These are phyloP conservation scores for Takifugu rubripes DNA, from an alignment of 2,797 vertebrate genomes.

Conservation along the genomic window DNA sequence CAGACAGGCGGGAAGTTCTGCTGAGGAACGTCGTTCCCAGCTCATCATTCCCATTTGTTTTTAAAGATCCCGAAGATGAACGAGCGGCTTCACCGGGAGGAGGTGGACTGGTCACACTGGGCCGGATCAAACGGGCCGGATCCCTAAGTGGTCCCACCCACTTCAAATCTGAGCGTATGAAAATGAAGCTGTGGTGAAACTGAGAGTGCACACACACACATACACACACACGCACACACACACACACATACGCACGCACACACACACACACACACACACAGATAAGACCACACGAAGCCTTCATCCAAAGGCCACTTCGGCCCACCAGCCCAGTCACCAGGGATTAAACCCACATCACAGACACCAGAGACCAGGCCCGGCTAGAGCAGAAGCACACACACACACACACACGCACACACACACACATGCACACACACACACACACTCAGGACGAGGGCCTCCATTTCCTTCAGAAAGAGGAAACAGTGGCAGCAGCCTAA, in stretches of 20 bases:
- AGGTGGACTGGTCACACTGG: too few species aligned
- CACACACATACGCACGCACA: background rate
- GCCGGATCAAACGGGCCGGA: too few species aligned
- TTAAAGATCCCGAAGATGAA: too few species aligned
- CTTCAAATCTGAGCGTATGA: too few species aligned
- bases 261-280: background rate
- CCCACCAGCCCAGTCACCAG: conserved; percentile 56
- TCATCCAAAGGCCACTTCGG: conserved; percentile 63
- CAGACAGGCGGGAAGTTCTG: too few species aligned
- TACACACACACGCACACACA: background rate
- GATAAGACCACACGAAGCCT: conserved; percentile 43
- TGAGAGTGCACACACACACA: too few species aligned
- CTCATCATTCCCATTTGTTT: too few species aligned
- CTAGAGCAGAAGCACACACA: conserved; percentile 50
- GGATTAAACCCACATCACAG: conserved; percentile 72
- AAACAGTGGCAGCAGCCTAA: background rate
- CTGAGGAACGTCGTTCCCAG: too few species aligned
- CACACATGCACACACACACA: conserved; percentile 8
- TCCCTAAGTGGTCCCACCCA: too few species aligned
- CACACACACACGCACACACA: conserved; percentile 13
- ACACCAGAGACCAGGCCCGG: conserved; percentile 49
- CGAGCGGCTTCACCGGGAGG: too few species aligned
- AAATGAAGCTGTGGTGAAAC: too few species aligned
- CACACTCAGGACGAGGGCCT: background rate
- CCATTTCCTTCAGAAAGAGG: background rate